Percentiles rank a stretch among this genome's conserved stretches.
phyloP scores from a whole-genome alignment of 2,113 vertebrate genomes.

The Mus pahari region DNA sequence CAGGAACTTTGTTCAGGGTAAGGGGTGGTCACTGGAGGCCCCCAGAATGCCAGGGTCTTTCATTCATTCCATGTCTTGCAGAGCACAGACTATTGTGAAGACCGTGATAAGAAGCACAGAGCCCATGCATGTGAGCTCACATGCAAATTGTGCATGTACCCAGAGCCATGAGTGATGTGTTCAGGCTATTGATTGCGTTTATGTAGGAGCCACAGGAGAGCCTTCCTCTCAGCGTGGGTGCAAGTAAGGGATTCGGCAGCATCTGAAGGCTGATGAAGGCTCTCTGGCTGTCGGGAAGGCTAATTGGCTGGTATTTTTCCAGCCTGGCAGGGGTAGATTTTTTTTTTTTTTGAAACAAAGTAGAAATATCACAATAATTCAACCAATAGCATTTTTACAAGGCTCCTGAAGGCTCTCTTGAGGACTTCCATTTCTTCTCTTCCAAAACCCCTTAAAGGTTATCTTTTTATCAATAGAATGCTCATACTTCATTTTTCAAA shows the following conservation, averaged over 20 bases:
- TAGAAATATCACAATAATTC: conserved; percentile 36
- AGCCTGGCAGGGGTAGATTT: conserved; percentile 35
- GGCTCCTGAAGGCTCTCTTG: conserved; percentile 25
- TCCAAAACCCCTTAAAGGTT: conserved; percentile 68
- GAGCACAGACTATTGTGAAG: neutral
- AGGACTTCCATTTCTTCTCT: conserved; percentile 33
- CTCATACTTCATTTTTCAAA: conserved; percentile 65
- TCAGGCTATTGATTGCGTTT: neutral
- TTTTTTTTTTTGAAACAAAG: conserved; percentile 10
- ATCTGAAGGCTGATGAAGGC: neutral
- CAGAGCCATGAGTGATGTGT: neutral
- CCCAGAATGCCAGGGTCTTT: neutral
- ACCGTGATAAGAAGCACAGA: neutral
- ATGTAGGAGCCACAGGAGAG: neutral
- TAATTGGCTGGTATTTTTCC: conserved; percentile 61
- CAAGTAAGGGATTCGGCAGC: neutral
- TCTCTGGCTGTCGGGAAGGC: neutral
- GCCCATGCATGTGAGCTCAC: neutral
- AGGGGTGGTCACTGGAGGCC: neutral
- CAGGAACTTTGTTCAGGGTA: neutral
- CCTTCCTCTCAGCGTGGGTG: neutral
- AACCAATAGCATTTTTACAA: conserved; percentile 63
- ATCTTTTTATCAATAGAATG: conserved; percentile 66
- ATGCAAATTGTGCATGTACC: neutral
- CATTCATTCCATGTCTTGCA: neutral